A percentile compares a stretch with the other conserved stretches of the same genome.
These are phyloP conservation scores for zebrafish (Danio rerio) DNA, from an alignment of 2,113 vertebrate species.

Conservation along the genomic window DNA sequence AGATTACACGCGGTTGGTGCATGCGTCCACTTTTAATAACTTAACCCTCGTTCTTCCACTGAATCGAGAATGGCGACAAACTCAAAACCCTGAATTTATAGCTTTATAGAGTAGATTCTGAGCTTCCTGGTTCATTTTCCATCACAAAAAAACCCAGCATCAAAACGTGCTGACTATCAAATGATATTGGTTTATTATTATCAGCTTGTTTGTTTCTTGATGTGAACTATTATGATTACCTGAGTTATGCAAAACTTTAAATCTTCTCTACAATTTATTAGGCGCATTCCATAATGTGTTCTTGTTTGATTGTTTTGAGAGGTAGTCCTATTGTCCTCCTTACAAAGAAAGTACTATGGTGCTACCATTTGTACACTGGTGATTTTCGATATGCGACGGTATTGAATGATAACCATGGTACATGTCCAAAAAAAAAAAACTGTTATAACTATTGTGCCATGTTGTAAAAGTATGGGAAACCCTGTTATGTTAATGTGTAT, in stretches of 20 bases:
- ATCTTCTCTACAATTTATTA: not conserved
- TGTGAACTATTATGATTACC: not conserved
- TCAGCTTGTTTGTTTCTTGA: not conserved
- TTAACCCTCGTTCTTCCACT: not conserved
- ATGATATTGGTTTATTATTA: not conserved
- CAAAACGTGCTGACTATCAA: slow-evolving; percentile 5
- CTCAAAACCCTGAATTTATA: not conserved
- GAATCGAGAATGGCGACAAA: slow-evolving; percentile 65
- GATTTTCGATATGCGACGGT: not conserved
- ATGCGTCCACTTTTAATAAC: slow-evolving; percentile 69
- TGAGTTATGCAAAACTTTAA: not conserved
- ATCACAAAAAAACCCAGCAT: not conserved
- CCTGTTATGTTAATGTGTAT: not conserved
- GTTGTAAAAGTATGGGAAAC: not conserved
- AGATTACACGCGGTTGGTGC: slow-evolving; percentile 63
- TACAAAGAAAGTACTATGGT: not conserved
- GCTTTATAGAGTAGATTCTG: not conserved
- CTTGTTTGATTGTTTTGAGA: not conserved
- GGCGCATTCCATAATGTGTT: not conserved
- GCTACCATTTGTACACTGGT: slow-evolving; percentile 8
- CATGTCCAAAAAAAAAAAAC: not conserved
- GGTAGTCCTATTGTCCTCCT: slow-evolving; percentile 18
- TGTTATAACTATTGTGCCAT: not conserved
- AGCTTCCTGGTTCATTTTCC: not conserved
- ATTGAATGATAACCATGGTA: not conserved